Evolutionary conservation across 2,888 invertebrate species (phyloP), one percentile per base, ranked within the genome.

Genomic region (Plebejus anna): DNA sequence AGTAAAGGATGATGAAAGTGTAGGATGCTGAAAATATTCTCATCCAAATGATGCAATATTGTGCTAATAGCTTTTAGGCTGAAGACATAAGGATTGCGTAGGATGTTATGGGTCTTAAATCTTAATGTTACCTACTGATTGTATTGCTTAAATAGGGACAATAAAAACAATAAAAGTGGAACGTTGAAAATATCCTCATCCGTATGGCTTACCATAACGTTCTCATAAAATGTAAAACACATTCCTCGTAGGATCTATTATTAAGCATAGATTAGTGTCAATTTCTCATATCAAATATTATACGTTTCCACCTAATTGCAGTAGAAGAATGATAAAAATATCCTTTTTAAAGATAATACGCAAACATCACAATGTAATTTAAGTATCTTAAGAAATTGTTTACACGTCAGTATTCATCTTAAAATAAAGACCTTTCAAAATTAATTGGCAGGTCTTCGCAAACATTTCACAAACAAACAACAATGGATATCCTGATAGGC

Each of bases 401-500:
- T 55, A 55, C 55, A 51, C 13, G 51, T 51, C 51, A 13, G 2
- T 51, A 13, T 13, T 13, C 0, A 22, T 22, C 22, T 22, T 22
- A 51, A 73, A 42, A 51, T 38, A 72, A 72, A 22, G 3, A 55
- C 9, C 16, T 9, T 32, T 32, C 66, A 16, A 13, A 66, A 66
- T 13, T 66, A 66, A 66, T 66, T 32, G 66, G 32, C 66, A 66
- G 11, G 55, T 55, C 16, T 61, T 28, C 7, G 32, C 4, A 66
- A 66, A 32, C 13, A 66, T 66, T 66, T 51, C 51, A 51, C 70
- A 70, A 51, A 70, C 51, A 55, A 70, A 70, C 70, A 9, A 76
- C n/a, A 76, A 76, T 51, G 32, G 51, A 76, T n/a, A 55, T 55
- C 70, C 57, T 42, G 7, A 42, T 42, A 42, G 42, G 66, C 66